Evolutionary conservation across 2,113 vertebrate species (phyloP).

Genomic region (Aramus guarauna): DNA sequence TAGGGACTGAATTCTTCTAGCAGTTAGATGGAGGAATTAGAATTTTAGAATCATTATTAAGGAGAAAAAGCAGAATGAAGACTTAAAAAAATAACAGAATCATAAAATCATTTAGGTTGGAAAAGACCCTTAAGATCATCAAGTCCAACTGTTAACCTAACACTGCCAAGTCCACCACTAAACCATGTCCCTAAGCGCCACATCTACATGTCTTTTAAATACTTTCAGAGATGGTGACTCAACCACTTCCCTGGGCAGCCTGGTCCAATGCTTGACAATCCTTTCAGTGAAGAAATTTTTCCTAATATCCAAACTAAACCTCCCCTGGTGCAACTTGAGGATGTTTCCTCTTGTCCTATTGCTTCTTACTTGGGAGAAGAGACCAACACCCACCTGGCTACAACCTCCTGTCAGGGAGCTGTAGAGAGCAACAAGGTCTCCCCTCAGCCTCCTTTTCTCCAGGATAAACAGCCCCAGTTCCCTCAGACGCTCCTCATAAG

Average conservation of each 20-base stretch:
- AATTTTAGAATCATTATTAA: background rate
- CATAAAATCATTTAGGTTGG: background rate
- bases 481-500: background rate
- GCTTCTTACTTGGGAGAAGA: background rate
- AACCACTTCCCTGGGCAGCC: background rate
- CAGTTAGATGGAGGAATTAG: background rate
- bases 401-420: rapidly evolving
- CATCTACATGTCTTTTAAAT: rapidly evolving
- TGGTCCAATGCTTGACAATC: background rate
- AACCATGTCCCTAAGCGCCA: too few species aligned
- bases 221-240: background rate
- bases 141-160: background rate
- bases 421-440: background rate
- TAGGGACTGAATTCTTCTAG: background rate
- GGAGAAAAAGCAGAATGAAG: background rate
- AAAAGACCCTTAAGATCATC: background rate
- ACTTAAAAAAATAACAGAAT: background rate
- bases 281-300: background rate
- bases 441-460: background rate
- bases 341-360: rapidly evolving
- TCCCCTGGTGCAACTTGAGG: background rate
- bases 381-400: rapidly evolving
- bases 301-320: background rate
- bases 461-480: background rate
- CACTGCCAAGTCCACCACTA: background rate